Evolutionary conservation across 2,113 vertebrate species (phyloP).

Genomic region (Aspidoscelis tigris): DNA sequence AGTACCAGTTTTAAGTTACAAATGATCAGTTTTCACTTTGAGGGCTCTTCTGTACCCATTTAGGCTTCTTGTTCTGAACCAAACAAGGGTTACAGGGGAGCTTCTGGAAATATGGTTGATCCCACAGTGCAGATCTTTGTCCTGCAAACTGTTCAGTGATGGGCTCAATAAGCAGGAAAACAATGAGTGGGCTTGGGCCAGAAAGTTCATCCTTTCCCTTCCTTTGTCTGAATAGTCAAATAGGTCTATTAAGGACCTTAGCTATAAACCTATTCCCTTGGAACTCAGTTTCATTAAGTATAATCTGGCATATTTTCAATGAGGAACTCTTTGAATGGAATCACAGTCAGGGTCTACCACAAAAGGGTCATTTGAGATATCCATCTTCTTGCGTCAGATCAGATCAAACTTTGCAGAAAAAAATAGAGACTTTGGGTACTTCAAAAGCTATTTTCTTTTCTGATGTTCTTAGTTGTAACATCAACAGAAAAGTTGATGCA

Average conservation of each 20-base stretch:
- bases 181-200: not conserved
- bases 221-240: not conserved
- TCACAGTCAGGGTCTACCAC: not conserved
- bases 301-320: not conserved
- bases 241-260: not conserved
- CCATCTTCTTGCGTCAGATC: not conserved
- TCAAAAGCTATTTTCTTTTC: conserved; percentile 18
- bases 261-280: not conserved
- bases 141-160: not conserved
- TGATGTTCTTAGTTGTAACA: not conserved
- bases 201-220: not conserved
- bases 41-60: too few relatives aligned
- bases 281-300: not conserved
- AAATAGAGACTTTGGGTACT: not conserved
- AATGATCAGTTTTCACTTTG: too few relatives aligned
- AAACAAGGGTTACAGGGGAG: too few relatives aligned
- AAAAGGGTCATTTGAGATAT: not conserved
- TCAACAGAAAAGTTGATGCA: conserved; percentile 10
- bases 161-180: not conserved
- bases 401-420: conserved; percentile 20
- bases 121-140: not conserved
- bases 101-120: too few relatives aligned
- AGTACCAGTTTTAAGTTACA: too few relatives aligned
- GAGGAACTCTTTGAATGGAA: not conserved
- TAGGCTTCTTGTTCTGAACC: too few relatives aligned